phyloP scores from a whole-genome alignment of 2,113 vertebrate species.

The Limnothrissa miodon region DNA sequence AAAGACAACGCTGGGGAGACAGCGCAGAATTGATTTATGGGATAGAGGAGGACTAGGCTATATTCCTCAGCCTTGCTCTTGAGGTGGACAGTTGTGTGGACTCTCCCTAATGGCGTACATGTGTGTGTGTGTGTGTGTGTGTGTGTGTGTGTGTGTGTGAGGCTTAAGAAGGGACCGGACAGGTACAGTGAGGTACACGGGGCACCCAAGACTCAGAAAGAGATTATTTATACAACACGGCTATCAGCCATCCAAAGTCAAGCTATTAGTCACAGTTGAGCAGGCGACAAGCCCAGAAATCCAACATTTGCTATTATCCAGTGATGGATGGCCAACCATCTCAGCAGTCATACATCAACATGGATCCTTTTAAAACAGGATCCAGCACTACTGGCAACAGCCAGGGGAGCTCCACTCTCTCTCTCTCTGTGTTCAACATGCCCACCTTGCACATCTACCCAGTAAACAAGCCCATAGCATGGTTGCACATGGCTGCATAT shows the following conservation, averaged over 20 bases:
- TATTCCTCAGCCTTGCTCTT: constrained; percentile 55
- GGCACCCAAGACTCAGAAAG: constrained; percentile 70
- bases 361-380: constrained; percentile 74
- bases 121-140: constrained; percentile 31
- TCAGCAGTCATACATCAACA: constrained; percentile 82
- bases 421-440: constrained; percentile 80
- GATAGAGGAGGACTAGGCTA: constrained; percentile 22
- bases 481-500: too few species aligned
- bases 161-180: constrained; percentile 66
- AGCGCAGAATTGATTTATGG: constrained; percentile 60
- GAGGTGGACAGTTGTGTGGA: constrained; percentile 33
- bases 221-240: constrained; percentile 91
- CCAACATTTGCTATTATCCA: constrained; percentile 89
- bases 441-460: constrained; percentile 76
- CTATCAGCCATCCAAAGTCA: constrained; percentile 85
- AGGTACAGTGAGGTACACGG: constrained; percentile 64
- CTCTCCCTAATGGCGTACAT: constrained; percentile 64
- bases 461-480: constrained; percentile 8
- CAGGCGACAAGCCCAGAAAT: constrained; percentile 86
- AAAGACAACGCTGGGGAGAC: constrained; percentile 17
- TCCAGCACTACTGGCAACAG: constrained; percentile 78
- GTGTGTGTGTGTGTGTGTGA: constrained; percentile 34
- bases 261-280: constrained; percentile 93
- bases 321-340: constrained; percentile 91
- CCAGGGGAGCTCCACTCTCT: constrained; percentile 79